Base-by-base conservation (phyloP, 2,888 invertebrate genomes). In the Rhogogaster chlorosoma region DNA sequence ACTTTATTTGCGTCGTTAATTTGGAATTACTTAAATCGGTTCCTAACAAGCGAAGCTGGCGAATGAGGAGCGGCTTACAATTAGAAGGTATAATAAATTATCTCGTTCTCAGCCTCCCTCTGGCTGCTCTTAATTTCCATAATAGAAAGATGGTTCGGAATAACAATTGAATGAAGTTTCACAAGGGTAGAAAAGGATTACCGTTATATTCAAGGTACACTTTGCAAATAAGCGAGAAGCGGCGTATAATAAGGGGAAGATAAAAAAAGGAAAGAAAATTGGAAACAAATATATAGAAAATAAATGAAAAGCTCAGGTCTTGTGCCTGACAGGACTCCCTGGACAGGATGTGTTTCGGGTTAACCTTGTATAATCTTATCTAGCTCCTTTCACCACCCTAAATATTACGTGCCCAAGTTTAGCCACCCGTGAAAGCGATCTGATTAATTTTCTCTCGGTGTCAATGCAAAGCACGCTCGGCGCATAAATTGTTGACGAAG, bases 401-500 rank as follows among this genome's bases (percentile, higher is more conserved):
- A 57, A 80, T n/a, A 80, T 80, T 61, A 80, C 80, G 36, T 12
- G 12, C 38, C 57, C 10, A 80, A 80, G 61, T 80, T 80, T 32
- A 7, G 32, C 38, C 57, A n/a, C 38, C 80, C 80, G 32, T 80
- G 61, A 57, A 80, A 61, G 22, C 80, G 57, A 38, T 57, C 61
- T 80, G 57, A 80, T 80, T 80, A 80, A 80, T 80, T 57, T 53
- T 80, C 29, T 32, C 61, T 26, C 80, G 32, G 45, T 32, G 5
- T 9, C 29, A 38, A 80, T 57, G 80, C 77, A 77, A 77, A 77
- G 77, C 77, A 77, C 77, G 45, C 29, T 29, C 32, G 53, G n/a
- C 18, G 77, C 53, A 77, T 77, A 77, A 77, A 77, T 77, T 77
- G 77, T 77, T 77, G 45, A 77, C 49, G 77, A 77, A 77, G 77